These are phyloP conservation scores for Psix sp. DNA, from an alignment of 1,140 invertebrate genomes.

Conservation along the genomic window DNA sequence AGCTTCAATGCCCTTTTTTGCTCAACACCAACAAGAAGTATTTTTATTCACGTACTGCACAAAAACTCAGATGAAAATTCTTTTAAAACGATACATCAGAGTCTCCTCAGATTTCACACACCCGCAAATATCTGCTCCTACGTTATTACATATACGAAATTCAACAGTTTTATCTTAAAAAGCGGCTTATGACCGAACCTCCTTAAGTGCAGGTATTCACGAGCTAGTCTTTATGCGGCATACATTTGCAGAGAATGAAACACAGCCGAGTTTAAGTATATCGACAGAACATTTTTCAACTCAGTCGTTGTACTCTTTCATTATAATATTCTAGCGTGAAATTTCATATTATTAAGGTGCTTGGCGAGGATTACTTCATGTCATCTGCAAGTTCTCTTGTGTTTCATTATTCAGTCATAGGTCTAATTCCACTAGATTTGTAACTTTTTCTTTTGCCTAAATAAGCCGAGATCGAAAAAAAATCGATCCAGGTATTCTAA, in stretches of 20 bases:
- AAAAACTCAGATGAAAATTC: constrained; percentile 34
- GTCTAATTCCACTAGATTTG: constrained; percentile 8
- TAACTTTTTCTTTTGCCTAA: too few species aligned
- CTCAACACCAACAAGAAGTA: constrained; percentile 9
- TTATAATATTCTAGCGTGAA: constrained; percentile 38
- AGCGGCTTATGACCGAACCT: constrained; percentile 44
- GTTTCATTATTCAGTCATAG: constrained; percentile 3
- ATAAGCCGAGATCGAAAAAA: too few species aligned
- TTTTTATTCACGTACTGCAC: constrained; percentile 12
- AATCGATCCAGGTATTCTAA: too few species aligned
- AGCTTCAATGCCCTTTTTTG: constrained; percentile 17
- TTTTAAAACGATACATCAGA: constrained; percentile 44
- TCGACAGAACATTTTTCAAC: constrained; percentile 22
- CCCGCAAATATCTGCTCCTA: constrained; percentile 14
- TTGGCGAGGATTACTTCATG: constrained; percentile 11
- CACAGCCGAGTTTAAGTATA: constrained; percentile 33
- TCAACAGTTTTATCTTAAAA: constrained; percentile 49
- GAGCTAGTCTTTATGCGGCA: constrained; percentile 27
- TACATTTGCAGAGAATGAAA: constrained; percentile 32
- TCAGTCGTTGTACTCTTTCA: constrained; percentile 21
- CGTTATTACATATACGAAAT: constrained; percentile 37
- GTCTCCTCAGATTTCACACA: constrained; percentile 33
- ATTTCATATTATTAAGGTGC: constrained; percentile 38
- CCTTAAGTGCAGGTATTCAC: constrained; percentile 42
- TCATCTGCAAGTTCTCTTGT: constrained; percentile 15